Base-by-base conservation (phyloP, 30 jellyfish, hydroid and myxozoan species). In the Cassiopea xamachana region DNA sequence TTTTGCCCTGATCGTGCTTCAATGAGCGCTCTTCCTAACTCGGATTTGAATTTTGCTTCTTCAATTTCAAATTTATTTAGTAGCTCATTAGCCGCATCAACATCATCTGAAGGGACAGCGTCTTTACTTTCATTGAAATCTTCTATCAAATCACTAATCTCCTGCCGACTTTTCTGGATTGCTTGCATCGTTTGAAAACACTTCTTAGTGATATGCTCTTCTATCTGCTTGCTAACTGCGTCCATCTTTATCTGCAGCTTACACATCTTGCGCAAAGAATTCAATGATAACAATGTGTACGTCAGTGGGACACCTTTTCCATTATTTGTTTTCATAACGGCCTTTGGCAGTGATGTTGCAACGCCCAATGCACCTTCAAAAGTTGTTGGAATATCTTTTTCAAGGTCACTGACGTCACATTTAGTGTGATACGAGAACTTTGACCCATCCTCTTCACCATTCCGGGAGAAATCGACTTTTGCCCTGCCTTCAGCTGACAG, bases 231-330 rank as follows among this genome's bases (percentile, higher is more conserved):
- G 91, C 75, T 82, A 1, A 64, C 15, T 9, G 61, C 60, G 50
- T 72, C 85, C 1, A n/a, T 8, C n/a, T 61, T 14, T 13, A 2
- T 4, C 76, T 82, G 86, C 78, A 82, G 51, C 64, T 90, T 90
- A 76, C 90, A 75, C 93, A 90, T 83, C 50, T 73, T 90, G 44
- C 81, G 70, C 45, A 90, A 45, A 7, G 81, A 74, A 10, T 62
- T 51, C 4, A 90, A 73, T 74, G 97, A 69, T 76, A 90, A 6
- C 97, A 90, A 13, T 19, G 73, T 73, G 48, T 51, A 82, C 1
- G 84, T 44, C 7, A 90, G 9, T 1, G 97, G 97, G 15, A 90
- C 60, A 39, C 97, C 97, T 76, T 90, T 90, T 1, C 97, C 97
- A 18, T 76, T 79, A 49, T 90, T 90, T 1, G 86, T 82, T 48